Evolutionary conservation across 2,113 vertebrate species (phyloP).

Genomic region (Prunella himalayana): DNA sequence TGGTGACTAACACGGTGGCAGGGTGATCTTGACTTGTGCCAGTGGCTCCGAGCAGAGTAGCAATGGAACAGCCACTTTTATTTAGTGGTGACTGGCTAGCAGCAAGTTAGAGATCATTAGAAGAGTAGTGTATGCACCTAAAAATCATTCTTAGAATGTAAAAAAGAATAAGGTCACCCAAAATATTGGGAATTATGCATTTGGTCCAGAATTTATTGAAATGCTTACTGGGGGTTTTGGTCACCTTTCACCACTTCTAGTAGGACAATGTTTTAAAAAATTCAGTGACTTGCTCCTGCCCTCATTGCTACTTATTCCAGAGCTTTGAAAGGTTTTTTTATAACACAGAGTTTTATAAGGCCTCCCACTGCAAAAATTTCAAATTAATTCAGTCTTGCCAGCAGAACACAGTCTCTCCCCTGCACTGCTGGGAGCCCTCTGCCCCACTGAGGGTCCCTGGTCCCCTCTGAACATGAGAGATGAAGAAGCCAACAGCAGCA

Average conservation of each 20-base stretch:
- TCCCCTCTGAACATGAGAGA: accelerated
- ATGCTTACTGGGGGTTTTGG: not conserved
- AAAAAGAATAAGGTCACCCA: not conserved
- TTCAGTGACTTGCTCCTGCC: not conserved
- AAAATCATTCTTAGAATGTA: not conserved
- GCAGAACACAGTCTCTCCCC: not conserved
- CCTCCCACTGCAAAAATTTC: not conserved
- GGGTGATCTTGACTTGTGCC: not conserved
- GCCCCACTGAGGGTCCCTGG: not conserved
- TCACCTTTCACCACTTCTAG: not conserved
- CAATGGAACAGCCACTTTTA: not conserved
- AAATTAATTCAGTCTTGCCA: not conserved
- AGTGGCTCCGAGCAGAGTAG: not conserved
- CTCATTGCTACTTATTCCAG: not conserved
- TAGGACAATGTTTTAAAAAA: not conserved
- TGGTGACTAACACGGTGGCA: not conserved
- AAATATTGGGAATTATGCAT: not conserved
- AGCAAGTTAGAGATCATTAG: not conserved
- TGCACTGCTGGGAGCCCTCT: not conserved
- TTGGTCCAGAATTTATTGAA: not conserved
- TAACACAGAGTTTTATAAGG: not conserved
- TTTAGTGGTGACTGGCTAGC: not conserved
- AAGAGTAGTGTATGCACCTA: not conserved
- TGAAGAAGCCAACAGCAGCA: not conserved
- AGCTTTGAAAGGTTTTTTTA: not conserved